A percentile compares a stretch with the other conserved stretches of the same genome.
Conservation (phyloP, 2,113 vertebrate species). For the Dermatemys mawii region DNA sequence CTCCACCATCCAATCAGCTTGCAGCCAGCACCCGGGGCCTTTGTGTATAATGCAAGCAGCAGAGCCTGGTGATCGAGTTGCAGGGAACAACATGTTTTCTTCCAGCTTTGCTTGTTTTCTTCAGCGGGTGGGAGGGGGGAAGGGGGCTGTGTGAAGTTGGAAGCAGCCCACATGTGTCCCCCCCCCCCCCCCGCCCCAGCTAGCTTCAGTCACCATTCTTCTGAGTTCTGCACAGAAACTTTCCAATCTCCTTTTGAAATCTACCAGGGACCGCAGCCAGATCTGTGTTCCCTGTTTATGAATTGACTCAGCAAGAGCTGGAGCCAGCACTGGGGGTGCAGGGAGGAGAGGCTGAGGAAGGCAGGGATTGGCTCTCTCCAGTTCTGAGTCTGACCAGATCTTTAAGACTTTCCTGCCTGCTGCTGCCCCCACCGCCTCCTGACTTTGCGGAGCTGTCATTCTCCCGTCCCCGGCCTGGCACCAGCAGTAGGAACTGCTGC, state of each 20-base stretch:
- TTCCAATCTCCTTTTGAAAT: not conserved
- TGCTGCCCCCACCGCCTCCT: not conserved
- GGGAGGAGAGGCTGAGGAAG: not conserved
- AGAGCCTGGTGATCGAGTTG: slow-evolving; percentile 44
- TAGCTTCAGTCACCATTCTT: not conserved
- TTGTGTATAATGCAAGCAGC: slow-evolving; percentile 36
- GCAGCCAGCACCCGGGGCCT: slow-evolving; percentile 3
- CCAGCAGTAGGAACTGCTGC: not conserved
- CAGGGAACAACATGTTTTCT: slow-evolving; percentile 62
- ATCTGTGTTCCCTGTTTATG: not conserved
- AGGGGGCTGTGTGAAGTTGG: not conserved
- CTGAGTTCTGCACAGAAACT: not conserved
- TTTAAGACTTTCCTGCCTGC: slow-evolving; percentile 11
- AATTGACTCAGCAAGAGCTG: not conserved
- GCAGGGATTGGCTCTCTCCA: accelerated
- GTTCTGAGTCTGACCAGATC: not conserved
- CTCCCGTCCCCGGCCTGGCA: not conserved
- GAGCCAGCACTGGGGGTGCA: not conserved
- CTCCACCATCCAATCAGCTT: slow-evolving; percentile 48
- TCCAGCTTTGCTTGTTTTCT: slow-evolving; percentile 49
- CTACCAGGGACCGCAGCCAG: not conserved
- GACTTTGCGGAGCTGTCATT: slow-evolving; percentile 17
- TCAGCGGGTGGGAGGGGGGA: not conserved
- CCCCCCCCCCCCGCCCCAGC: not conserved
- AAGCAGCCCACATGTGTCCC: not conserved